Conservation (phyloP, 2,797 vertebrate genomes). For the Myotis daubentonii region DNA sequence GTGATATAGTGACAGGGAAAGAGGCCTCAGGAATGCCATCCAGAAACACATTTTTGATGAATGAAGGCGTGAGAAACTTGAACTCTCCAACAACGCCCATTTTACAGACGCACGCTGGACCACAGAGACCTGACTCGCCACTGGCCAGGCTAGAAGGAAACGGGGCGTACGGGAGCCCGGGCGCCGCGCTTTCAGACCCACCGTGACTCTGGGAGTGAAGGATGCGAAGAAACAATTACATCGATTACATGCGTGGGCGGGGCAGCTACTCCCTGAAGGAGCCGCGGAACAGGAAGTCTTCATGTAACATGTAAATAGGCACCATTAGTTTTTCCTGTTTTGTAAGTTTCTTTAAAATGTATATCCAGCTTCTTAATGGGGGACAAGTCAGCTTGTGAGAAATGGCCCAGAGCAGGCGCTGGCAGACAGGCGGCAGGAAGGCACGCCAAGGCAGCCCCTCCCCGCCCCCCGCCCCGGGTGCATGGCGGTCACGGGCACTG, state of each 20-base stretch:
- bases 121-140: neutral
- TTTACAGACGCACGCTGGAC: neutral
- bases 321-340: neutral
- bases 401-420: neutral
- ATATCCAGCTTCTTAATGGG: neutral
- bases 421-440: neutral
- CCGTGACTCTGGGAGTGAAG: no score
- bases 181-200: neutral
- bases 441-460: no score
- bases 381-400: neutral
- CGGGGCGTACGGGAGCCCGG: neutral
- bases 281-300: neutral
- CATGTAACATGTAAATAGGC: neutral
- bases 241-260: neutral
- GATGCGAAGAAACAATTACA: neutral
- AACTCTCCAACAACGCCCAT: neutral
- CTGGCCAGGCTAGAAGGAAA: neutral
- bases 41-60: neutral
- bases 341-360: neutral
- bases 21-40: neutral
- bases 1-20: neutral
- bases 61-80: neutral
- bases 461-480: no score
- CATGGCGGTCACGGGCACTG: no score
- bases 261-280: neutral